Evolutionary conservation across 1,140 invertebrate genomes (phyloP).

Genomic region (Sminthurides bifidus): DNA sequence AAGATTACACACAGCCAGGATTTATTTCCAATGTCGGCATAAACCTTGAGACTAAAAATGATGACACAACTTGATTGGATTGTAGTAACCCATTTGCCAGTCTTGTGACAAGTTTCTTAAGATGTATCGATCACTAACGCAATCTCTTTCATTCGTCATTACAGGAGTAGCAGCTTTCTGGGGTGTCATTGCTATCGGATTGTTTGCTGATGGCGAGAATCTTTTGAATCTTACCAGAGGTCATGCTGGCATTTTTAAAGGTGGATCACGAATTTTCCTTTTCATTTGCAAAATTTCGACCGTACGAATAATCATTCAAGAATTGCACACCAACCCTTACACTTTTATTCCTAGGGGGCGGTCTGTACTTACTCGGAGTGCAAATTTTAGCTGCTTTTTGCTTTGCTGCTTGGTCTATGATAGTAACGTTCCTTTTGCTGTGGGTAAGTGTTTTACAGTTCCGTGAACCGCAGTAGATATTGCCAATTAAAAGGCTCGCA

Average conservation of each 20-base stretch:
- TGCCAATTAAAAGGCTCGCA: conserved; percentile 3
- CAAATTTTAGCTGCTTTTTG: conserved; percentile 60
- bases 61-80: too few relatives aligned
- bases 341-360: conserved; percentile 51
- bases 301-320: neutral
- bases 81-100: too few relatives aligned
- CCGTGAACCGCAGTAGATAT: neutral
- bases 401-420: conserved; percentile 57
- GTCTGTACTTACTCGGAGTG: conserved; percentile 71
- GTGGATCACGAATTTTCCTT: conserved; percentile 10
- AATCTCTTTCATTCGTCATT: too few relatives aligned
- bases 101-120: too few relatives aligned
- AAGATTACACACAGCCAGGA: too few relatives aligned
- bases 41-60: too few relatives aligned
- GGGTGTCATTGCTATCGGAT: conserved; percentile 43
- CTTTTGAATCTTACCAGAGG: conserved; percentile 36
- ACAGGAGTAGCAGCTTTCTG: conserved; percentile 36
- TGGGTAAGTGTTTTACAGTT: conserved; percentile 40
- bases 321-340: neutral
- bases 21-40: too few relatives aligned
- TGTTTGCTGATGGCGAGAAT: conserved; percentile 41
- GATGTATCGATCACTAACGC: too few relatives aligned
- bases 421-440: conserved; percentile 53
- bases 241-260: conserved; percentile 38
- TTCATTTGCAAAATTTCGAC: neutral